Conservation (phyloP, 1,140 invertebrate species). For the Fragariocoptes setiger region DNA sequence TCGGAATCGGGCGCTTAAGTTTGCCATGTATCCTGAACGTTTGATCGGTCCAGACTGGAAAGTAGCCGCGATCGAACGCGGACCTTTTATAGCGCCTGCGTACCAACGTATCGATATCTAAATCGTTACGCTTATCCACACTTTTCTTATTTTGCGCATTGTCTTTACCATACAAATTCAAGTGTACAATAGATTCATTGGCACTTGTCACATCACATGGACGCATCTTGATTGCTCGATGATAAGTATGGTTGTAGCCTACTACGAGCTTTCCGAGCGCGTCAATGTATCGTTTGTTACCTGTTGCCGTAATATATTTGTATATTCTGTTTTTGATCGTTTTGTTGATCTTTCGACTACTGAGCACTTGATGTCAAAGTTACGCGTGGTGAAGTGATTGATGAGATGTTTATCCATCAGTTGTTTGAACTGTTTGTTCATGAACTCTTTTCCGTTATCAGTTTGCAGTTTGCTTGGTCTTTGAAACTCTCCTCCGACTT, state of each 20-base stretch:
- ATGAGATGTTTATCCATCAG: conserved; percentile 15
- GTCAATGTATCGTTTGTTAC: conserved; percentile 17
- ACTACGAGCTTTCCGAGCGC: conserved; percentile 15
- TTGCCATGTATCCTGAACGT: no score
- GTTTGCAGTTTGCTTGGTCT: conserved; percentile 4
- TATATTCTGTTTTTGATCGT: conserved; percentile 19
- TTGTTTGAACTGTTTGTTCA: conserved; percentile 11
- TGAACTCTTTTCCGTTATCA: conserved; percentile 7
- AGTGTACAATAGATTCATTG: no score
- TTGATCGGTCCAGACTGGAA: no score
- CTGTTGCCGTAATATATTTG: conserved; percentile 17
- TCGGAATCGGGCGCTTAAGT: no score
- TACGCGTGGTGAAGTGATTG: conserved; percentile 18
- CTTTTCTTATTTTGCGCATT: no score
- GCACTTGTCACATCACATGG: conserved; percentile 16
- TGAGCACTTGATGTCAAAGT: conserved; percentile 16
- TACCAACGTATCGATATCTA: no score
- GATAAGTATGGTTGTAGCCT: conserved; percentile 18
- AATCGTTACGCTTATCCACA: no score
- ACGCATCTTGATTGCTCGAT: conserved; percentile 17
- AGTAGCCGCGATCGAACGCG: no score
- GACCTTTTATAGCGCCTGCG: no score
- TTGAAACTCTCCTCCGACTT: no score
- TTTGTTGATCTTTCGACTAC: conserved; percentile 19
- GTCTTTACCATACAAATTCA: no score